A percentile compares a stretch with the other conserved stretches of the same genome.
Evolutionary conservation across 2,797 vertebrate species (phyloP).

Genomic region (Arnoldichthys spilopterus): DNA sequence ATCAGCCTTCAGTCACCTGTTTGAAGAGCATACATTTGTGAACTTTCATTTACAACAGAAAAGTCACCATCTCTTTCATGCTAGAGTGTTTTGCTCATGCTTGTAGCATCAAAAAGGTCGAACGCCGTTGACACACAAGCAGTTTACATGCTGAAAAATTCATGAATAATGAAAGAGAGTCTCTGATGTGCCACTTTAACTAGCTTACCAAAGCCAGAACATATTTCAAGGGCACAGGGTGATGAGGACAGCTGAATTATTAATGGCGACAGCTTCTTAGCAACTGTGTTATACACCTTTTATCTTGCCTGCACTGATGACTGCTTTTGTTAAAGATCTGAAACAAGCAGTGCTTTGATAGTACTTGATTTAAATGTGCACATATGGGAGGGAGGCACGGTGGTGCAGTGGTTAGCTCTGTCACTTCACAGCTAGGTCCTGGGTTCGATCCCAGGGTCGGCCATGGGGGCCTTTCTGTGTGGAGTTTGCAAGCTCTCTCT

Average conservation of each 20-base stretch:
- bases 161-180: constrained; percentile 37
- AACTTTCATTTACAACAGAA: constrained; percentile 10
- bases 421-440: too few relatives aligned
- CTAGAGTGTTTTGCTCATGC: constrained; percentile 12
- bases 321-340: constrained; percentile 20
- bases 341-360: background rate
- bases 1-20: constrained; percentile 22
- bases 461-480: too few relatives aligned
- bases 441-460: too few relatives aligned
- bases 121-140: constrained; percentile 39
- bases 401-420: too few relatives aligned
- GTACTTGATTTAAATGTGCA: background rate
- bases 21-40: constrained; percentile 20
- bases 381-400: too few relatives aligned
- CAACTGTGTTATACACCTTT: constrained; percentile 26
- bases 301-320: constrained; percentile 27
- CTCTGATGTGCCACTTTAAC: constrained; percentile 46
- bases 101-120: constrained; percentile 37
- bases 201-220: constrained; percentile 37
- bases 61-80: background rate
- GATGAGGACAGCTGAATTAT: constrained; percentile 33
- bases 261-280: constrained; percentile 36
- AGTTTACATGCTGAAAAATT: constrained; percentile 54
- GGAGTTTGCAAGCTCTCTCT: too few relatives aligned
- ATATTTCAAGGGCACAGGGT: constrained; percentile 36